These are phyloP conservation scores for Sinella curviseta DNA, from an alignment of 1,140 invertebrate species.

Conservation along the genomic window DNA sequence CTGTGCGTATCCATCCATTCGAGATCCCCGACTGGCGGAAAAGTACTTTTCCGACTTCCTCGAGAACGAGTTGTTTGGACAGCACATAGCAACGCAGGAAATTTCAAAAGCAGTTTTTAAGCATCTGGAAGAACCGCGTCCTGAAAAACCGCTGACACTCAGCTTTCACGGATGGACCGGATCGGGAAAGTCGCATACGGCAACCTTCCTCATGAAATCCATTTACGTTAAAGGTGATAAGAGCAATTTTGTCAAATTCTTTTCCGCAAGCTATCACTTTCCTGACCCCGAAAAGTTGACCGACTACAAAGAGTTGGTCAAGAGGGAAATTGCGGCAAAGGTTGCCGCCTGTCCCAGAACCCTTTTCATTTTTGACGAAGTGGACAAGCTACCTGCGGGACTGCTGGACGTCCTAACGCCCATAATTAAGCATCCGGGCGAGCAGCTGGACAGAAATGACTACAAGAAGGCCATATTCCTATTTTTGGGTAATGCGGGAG, in stretches of 20 bases:
- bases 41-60: too few relatives aligned
- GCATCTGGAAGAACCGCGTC: conserved; percentile 52
- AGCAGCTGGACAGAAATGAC: not conserved
- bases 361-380: conserved; percentile 45
- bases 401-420: conserved; percentile 41
- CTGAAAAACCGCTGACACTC: conserved; percentile 56
- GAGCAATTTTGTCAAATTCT: conserved; percentile 36
- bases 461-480: conserved; percentile 43
- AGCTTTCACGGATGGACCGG: conserved; percentile 52
- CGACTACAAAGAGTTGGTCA: not conserved
- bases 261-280: not conserved
- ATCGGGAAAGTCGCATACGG: conserved; percentile 41
- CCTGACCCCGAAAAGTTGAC: not conserved
- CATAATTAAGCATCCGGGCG: conserved; percentile 35
- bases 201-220: conserved; percentile 33
- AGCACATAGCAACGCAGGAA: conserved; percentile 54
- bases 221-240: conserved; percentile 43
- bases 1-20: too few relatives aligned
- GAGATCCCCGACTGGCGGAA: too few relatives aligned
- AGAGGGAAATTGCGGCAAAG: conserved; percentile 16
- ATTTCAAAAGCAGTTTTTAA: conserved; percentile 51
- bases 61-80: conserved; percentile 53
- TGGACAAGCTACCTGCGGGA: conserved; percentile 40
- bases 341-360: not conserved
- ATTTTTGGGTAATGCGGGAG: conserved; percentile 43